Base-by-base conservation (phyloP, 1,140 invertebrate species). In the Neoseiulus cucumeris region DNA sequence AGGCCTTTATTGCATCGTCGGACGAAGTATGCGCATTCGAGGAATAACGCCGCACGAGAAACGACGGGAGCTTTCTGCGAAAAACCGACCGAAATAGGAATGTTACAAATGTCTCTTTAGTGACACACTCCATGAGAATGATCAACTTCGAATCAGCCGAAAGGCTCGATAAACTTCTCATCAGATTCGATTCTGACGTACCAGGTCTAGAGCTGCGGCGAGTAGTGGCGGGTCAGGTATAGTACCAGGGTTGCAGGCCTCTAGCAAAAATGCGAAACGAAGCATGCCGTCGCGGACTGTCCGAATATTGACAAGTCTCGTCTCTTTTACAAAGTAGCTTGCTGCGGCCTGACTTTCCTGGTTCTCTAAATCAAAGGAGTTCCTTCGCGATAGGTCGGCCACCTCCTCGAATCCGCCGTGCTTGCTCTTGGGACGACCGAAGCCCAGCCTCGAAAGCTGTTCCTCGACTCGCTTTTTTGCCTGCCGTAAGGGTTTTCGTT, bases 1-100 rank as follows among this genome's bases (percentile, higher is more conserved):
- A 93, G 89, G 0, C 93, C 92, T 76, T 90, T 89, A 73, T 98
- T 98, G 74, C 95, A 99, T 66, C 87, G 84, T 74, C 98, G 91
- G 0, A 99, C 92, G 72, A 97, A 88, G 75, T 95, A 85, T 4
- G 91, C 86, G 75, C 93, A 97, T 76, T 99, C 95, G 41, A 99
- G 76, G 30, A 97, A 75, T 41, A 98, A 81, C 1, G 87, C 83
- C 17, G 95, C 94, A 72, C 92, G 78, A 0, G 89, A 82, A 0
- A 95, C 84, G 0, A 98, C 85, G 2, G 94, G 91, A 25, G 94
- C 89, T 76, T 94, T 91, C 90, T 96, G 75, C 42, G 81, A 80
- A 39, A 9, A 65, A 65, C 33, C 66, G 67, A 65, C 33, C 22
- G 47, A 64, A 69, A 47, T 66, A 51, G 67, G n/a, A 47, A 55